phyloP scores from a whole-genome alignment of 1,140 invertebrate species.

The Hirudo medicinalis region DNA sequence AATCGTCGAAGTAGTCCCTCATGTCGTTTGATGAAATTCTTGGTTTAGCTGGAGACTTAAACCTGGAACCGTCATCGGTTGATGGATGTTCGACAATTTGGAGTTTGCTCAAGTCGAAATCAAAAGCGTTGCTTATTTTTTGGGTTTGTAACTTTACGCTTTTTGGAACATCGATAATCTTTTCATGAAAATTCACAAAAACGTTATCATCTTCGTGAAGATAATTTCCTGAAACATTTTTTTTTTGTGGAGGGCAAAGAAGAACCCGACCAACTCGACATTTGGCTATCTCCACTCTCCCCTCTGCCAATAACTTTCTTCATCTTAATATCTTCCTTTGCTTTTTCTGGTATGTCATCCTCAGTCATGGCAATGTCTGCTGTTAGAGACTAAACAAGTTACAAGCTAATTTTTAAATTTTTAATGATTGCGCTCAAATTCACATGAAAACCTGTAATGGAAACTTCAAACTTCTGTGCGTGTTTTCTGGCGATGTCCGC shows the following conservation, averaged over 20 bases:
- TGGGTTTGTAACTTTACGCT: no score
- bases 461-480: constrained; percentile 14
- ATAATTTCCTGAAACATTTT: not conserved
- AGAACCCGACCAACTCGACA: constrained; percentile 1
- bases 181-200: no score
- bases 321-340: not conserved
- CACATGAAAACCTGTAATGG: not conserved
- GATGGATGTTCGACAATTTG: no score
- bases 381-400: not conserved
- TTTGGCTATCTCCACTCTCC: not conserved
- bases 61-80: no score
- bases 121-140: no score
- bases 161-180: no score
- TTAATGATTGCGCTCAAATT: not conserved
- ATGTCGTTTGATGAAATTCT: not conserved
- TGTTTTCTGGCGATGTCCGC: constrained; percentile 12
- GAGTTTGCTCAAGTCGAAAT: no score
- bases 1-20: not conserved
- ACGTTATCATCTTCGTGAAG: no score
- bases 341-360: not conserved
- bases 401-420: not conserved
- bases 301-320: not conserved
- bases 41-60: no score
- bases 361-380: not conserved
- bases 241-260: not conserved